These are phyloP conservation scores for Fulica atra DNA, from an alignment of 2,113 vertebrate species.

Conservation along the genomic window DNA sequence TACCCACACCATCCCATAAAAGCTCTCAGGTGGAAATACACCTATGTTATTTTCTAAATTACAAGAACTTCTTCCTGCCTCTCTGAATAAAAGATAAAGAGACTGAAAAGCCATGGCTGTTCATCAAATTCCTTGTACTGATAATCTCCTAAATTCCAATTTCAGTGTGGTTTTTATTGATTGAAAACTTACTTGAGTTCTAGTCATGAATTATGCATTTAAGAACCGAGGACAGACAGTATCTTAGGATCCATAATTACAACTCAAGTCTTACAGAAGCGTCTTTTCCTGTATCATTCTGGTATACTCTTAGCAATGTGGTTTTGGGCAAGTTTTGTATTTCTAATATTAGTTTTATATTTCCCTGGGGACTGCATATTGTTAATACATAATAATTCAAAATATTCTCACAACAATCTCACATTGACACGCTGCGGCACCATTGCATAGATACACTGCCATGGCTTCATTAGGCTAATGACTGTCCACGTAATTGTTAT, in stretches of 20 bases:
- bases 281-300: not conserved
- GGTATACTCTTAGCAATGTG: not conserved
- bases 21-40: not conserved
- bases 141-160: not conserved
- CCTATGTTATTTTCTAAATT: not conserved
- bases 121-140: conserved; percentile 6
- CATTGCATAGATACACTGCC: not conserved
- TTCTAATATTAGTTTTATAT: not conserved
- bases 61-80: not conserved
- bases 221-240: not conserved
- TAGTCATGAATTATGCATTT: conserved; percentile 8
- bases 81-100: not conserved
- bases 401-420: not conserved
- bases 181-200: conserved; percentile 9
- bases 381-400: not conserved
- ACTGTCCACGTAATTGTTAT: not conserved
- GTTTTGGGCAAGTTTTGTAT: not conserved
- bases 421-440: not conserved
- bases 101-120: not conserved
- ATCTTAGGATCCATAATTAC: conserved; percentile 35
- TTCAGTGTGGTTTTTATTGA: not conserved
- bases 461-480: not conserved
- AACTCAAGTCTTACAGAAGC: conserved; percentile 52
- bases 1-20: not conserved
- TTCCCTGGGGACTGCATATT: not conserved